phyloP scores from a whole-genome alignment of 64 coral and sea anemone species.

The Anthopleura sola region DNA sequence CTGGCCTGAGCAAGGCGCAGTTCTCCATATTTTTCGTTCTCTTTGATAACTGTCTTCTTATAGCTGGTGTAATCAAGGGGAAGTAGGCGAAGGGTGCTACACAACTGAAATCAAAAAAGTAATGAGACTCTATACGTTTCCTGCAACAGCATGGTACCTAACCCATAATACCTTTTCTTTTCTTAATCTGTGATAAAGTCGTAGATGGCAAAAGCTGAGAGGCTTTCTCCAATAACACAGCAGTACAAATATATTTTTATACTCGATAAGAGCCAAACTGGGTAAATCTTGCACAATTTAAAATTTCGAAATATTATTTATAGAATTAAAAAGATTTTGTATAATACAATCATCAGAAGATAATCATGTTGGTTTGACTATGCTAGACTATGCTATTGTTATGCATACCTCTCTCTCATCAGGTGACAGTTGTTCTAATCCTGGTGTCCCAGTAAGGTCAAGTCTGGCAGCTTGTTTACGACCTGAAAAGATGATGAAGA shows the following conservation, averaged over 20 bases:
- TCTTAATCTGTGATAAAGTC: too few species aligned
- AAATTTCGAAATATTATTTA: too few species aligned
- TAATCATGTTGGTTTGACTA: too few species aligned
- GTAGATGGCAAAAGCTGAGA: too few species aligned
- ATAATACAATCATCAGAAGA: too few species aligned
- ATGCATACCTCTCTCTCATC: conserved; percentile 84
- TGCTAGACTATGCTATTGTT: neutral
- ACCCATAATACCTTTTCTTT: too few species aligned
- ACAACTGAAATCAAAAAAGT: conserved; percentile 41
- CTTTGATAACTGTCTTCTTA: conserved; percentile 75
- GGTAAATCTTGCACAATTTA: too few species aligned
- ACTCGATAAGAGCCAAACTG: too few species aligned
- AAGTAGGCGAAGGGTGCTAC: conserved; percentile 68
- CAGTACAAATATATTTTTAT: too few species aligned
- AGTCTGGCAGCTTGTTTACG: conserved; percentile 84
- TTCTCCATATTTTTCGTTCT: conserved; percentile 73
- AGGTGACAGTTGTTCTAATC: conserved; percentile 65
- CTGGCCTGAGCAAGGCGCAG: conserved; percentile 85
- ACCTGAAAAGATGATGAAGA: conserved; percentile 36
- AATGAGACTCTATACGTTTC: neutral
- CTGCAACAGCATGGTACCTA: too few species aligned
- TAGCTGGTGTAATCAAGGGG: conserved; percentile 83
- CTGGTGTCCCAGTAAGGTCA: conserved; percentile 92
- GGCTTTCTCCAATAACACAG: too few species aligned
- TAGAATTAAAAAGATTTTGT: too few species aligned